These are phyloP conservation scores for Dascillus cervinus DNA, from an alignment of 2,888 invertebrate genomes.

Conservation along the genomic window DNA sequence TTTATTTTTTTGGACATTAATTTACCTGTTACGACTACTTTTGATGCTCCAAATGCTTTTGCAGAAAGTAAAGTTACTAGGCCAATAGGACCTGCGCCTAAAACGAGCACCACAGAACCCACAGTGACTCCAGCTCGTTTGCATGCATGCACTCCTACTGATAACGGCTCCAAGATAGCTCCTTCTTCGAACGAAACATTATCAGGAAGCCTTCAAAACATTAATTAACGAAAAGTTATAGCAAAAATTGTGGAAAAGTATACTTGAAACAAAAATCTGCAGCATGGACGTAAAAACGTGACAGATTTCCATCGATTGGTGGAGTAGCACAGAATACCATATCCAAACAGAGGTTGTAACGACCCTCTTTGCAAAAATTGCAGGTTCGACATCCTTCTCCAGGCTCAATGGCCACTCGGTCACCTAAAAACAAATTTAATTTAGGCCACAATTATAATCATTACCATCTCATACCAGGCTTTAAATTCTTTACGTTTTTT, in stretches of 20 bases:
- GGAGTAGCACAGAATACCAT: constrained; percentile 94
- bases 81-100: constrained; percentile 87
- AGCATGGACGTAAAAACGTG: constrained; percentile 80
- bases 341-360: constrained; percentile 85
- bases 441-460: neutral
- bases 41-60: constrained; percentile 76
- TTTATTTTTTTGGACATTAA: neutral
- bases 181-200: constrained; percentile 89
- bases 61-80: constrained; percentile 73
- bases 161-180: constrained; percentile 85
- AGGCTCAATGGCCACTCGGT: constrained; percentile 92
- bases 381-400: constrained; percentile 84
- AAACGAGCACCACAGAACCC: constrained; percentile 63
- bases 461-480: constrained; percentile 45
- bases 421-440: constrained; percentile 51
- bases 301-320: constrained; percentile 83
- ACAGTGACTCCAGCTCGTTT: constrained; percentile 69
- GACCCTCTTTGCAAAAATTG: constrained; percentile 76
- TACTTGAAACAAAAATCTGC: constrained; percentile 84
- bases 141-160: constrained; percentile 92
- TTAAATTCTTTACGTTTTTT: constrained; percentile 57
- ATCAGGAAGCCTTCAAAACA: constrained; percentile 65
- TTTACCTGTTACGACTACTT: constrained; percentile 70
- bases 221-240: too few species aligned
- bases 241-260: constrained; percentile 21